Evolutionary conservation across 2,888 invertebrate genomes (phyloP), one percentile per base, ranked within the genome.

Genomic region (Caenorhabditis sp.): DNA sequence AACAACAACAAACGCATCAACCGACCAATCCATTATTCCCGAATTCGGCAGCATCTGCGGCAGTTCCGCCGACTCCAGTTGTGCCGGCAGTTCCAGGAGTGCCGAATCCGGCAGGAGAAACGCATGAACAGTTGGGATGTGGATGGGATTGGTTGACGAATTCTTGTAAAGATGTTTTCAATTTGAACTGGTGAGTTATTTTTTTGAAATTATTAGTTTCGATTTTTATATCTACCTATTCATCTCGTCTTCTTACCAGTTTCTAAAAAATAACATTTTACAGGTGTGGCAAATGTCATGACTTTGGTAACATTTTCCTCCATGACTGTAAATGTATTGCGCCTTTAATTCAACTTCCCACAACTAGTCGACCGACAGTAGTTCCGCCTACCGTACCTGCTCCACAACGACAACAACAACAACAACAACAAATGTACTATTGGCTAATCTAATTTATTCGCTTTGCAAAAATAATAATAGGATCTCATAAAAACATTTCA

Each of bases 261-360:
- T n/a, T n/a, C n/a, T n/a, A n/a, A n/a, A n/a, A n/a, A n/a, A n/a
- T n/a, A n/a, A n/a, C n/a, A n/a, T n/a, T n/a, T n/a, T 77, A 49
- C 57, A 68, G 83, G 83, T 84, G 85, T 54, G 79, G 80, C 10
- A 76, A 79, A 57, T 86, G 85, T 63, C 77, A 78, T 54, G 85
- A 86, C 66, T 84, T 86, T 58, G 85, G 85, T 26, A 85, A 85
- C 58, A 76, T 82, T 26, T 86, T 86, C 76, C 70, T 84, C 50
- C 86, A 85, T 74, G 84, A 86, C 66, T 86, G 86, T 75, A 83
- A 83, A 68, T 86, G 86, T 57, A 70, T 80, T 10, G 77, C 72
- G 12, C 81, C 81, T 1, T 60, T 81, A 19, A 66, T 75, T 2
- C 75, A 64, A 24, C 66, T 79, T 10, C 79, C 77, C 14, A 76